phyloP scores from a whole-genome alignment of 2,888 invertebrate species.

The Drosophila meridionalis region DNA sequence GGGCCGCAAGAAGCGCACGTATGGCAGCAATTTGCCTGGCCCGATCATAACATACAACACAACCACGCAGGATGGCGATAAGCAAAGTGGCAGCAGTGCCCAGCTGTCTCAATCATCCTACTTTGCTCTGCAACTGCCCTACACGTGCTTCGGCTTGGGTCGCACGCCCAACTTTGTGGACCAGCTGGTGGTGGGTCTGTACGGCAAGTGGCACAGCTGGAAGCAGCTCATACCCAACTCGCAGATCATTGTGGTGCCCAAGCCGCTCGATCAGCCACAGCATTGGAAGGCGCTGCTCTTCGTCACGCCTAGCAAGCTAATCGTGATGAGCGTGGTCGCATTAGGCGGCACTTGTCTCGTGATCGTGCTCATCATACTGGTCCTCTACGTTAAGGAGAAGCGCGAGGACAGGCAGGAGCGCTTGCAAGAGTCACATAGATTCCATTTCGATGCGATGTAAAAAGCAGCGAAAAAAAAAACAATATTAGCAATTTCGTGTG shows the following conservation, averaged over 20 bases:
- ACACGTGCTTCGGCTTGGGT: conserved; percentile 98
- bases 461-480: not conserved
- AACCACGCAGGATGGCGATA: conserved; percentile 94
- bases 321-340: conserved; percentile 95
- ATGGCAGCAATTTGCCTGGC: conserved; percentile 96
- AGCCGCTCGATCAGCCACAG: conserved; percentile 90
- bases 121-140: conserved; percentile 96
- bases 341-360: conserved; percentile 94
- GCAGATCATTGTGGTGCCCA: conserved; percentile 97
- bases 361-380: conserved; percentile 93
- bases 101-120: conserved; percentile 97
- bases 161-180: conserved; percentile 99
- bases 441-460: conserved; percentile 95
- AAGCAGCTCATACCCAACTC: conserved; percentile 98
- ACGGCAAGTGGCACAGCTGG: conserved; percentile 91
- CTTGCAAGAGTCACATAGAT: conserved; percentile 92
- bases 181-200: conserved; percentile 91
- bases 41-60: conserved; percentile 94
- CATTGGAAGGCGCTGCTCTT: conserved; percentile 96
- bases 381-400: conserved; percentile 95
- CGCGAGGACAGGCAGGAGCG: conserved; percentile 92
- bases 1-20: conserved; percentile 91
- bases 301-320: conserved; percentile 97
- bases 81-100: conserved; percentile 92
- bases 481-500: conserved; percentile 27